Conservation (phyloP, 23 tunicate species). For the Trididemnum clinides region DNA sequence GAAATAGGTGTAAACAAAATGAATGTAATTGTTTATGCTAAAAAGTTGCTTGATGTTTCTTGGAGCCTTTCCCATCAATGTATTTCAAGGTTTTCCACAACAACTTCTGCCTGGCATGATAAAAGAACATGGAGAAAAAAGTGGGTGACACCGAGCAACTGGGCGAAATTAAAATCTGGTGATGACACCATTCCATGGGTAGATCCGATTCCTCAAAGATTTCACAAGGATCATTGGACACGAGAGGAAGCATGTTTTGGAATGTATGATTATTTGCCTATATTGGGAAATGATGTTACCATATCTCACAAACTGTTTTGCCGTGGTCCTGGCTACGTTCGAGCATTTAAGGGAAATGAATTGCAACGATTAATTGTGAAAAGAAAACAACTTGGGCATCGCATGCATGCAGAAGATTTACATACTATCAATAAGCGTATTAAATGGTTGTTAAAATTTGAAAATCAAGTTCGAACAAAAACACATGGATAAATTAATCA, state of each 20-base stretch:
- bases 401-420: conserved; percentile 79
- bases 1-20: no score
- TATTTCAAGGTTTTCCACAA: conserved; percentile 24
- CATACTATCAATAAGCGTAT: conserved; percentile 59
- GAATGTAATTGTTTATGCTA: no score
- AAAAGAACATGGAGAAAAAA: conserved; percentile 6
- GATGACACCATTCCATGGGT: conserved; percentile 56
- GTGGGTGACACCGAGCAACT: conserved; percentile 60
- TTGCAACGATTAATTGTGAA: conserved; percentile 41
- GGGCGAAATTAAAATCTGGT: conserved; percentile 57
- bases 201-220: conserved; percentile 38
- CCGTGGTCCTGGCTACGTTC: conserved; percentile 65
- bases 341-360: conserved; percentile 54
- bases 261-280: conserved; percentile 67
- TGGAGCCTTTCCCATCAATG: not conserved
- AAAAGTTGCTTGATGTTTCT: no score
- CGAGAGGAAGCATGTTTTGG: conserved; percentile 68
- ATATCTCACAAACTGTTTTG: conserved; percentile 63
- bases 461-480: conserved; percentile 27
- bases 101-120: not conserved
- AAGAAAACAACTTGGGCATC: conserved; percentile 41
- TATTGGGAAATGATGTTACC: conserved; percentile 84
- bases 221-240: conserved; percentile 34
- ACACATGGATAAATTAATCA: conserved; percentile 42
- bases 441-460: conserved; percentile 36